Conservation (phyloP, 2,113 vertebrate genomes). For the Xiphophorus maculatus region DNA sequence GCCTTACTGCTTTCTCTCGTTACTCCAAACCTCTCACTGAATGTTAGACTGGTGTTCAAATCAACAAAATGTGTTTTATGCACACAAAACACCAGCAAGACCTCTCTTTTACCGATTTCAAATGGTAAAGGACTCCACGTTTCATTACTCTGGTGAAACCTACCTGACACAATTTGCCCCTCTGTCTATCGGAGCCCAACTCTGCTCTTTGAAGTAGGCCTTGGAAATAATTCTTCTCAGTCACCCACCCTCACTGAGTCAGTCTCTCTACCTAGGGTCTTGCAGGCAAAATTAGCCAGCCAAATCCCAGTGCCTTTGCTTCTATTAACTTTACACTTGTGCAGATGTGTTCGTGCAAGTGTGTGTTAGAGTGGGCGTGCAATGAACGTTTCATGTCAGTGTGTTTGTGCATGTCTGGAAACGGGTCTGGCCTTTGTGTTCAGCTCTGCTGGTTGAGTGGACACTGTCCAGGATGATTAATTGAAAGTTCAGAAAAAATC, state of each 20-base stretch:
- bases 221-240: slow-evolving; percentile 3
- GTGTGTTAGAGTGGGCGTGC: neutral
- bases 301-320: neutral
- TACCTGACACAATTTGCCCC: neutral
- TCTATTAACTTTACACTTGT: neutral
- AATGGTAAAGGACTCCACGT: neutral
- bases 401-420: slow-evolving; percentile 22
- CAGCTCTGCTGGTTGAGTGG: slow-evolving; percentile 58
- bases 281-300: slow-evolving; percentile 39
- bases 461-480: slow-evolving; percentile 74
- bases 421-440: slow-evolving; percentile 64
- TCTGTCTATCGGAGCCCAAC: neutral
- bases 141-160: neutral
- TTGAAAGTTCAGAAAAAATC: slow-evolving; percentile 74
- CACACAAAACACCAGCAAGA: neutral
- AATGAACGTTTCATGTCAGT: slow-evolving; percentile 10
- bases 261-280: slow-evolving; percentile 12
- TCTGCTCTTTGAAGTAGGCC: neutral
- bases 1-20: neutral
- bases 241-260: slow-evolving; percentile 15
- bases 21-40: no score
- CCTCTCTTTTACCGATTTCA: neutral
- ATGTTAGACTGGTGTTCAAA: neutral
- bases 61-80: neutral
- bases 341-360: slow-evolving; percentile 3